These are phyloP conservation scores for Lucilia cuprina DNA, from an alignment of 1,140 invertebrate genomes.

Conservation along the genomic window DNA sequence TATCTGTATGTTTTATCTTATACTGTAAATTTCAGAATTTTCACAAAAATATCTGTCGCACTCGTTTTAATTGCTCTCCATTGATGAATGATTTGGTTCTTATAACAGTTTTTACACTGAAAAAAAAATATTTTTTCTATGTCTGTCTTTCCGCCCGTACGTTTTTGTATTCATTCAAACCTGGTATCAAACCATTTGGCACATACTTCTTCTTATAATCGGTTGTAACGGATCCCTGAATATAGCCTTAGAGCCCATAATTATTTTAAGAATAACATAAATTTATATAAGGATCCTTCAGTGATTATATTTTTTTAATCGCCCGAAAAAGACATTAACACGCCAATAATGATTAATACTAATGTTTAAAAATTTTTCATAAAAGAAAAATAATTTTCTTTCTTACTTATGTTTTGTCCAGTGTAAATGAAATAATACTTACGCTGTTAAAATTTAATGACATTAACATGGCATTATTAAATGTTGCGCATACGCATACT, in stretches of 20 bases:
- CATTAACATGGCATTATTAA: constrained; percentile 58
- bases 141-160: no score
- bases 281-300: no score
- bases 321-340: no score
- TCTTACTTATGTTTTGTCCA: background rate
- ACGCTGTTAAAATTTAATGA: constrained; percentile 46
- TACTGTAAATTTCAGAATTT: constrained; percentile 41
- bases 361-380: no score
- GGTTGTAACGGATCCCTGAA: no score
- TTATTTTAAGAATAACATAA: no score
- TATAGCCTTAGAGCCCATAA: no score
- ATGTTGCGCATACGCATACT: constrained; percentile 62
- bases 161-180: no score
- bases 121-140: background rate
- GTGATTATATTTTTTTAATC: no score
- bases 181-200: no score
- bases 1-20: background rate
- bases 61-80: constrained; percentile 58
- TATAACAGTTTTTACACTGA: background rate
- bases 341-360: no score
- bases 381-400: background rate
- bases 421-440: background rate
- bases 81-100: constrained; percentile 46
- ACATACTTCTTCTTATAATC: no score
- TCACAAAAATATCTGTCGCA: constrained; percentile 50